phyloP scores from a whole-genome alignment of 2,797 vertebrate genomes.

The Pangasius sanitwongsei region DNA sequence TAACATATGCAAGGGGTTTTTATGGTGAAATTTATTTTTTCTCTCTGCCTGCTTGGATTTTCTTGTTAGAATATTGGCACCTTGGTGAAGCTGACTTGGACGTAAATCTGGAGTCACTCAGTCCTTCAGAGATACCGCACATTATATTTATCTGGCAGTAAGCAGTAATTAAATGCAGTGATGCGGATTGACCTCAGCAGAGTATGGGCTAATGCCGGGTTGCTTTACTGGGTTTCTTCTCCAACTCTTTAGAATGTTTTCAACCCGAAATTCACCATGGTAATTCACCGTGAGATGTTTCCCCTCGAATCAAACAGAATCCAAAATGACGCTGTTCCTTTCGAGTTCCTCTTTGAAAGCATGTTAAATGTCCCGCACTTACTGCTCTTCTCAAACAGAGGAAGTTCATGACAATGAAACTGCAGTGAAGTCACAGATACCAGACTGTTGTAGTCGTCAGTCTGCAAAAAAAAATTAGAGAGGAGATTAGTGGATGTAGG shows the following conservation, averaged over 20 bases:
- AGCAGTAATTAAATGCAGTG: not conserved
- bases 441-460: not conserved
- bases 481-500: conserved; percentile 22
- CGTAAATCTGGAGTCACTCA: not conserved
- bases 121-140: not conserved
- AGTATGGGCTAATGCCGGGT: not conserved
- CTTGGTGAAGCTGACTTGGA: not conserved
- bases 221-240: not conserved
- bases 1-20: not conserved
- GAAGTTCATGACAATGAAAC: conserved; percentile 32
- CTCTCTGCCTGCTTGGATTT: not conserved
- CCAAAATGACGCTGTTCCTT: not conserved
- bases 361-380: not conserved
- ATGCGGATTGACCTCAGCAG: not conserved
- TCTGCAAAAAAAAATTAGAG: not conserved
- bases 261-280: not conserved
- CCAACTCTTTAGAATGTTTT: not conserved
- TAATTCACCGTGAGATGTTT: conserved; percentile 20
- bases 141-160: not conserved
- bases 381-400: conserved; percentile 13
- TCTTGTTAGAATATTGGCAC: not conserved
- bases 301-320: not conserved
- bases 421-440: not conserved
- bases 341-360: conserved; percentile 23
- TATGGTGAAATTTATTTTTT: not conserved